These are phyloP conservation scores for Balearica regulorum DNA, from an alignment of 2,797 vertebrate species.

Conservation along the genomic window DNA sequence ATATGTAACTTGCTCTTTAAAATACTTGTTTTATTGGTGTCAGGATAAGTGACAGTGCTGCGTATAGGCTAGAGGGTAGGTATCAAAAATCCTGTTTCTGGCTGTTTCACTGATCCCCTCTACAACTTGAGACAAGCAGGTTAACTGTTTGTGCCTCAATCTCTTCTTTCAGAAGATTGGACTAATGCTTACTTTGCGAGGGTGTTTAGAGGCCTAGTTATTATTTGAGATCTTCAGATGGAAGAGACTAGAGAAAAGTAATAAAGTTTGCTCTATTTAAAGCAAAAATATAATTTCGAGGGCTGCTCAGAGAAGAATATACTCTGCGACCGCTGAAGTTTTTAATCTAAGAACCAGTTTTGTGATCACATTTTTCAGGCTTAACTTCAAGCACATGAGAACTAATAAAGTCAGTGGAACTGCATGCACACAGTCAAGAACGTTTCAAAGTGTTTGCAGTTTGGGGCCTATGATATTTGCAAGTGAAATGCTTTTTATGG, in stretches of 20 bases:
- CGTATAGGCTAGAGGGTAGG: neutral
- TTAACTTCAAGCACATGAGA: neutral
- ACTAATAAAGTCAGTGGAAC: neutral
- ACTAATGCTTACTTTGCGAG: neutral
- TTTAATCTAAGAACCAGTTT: neutral
- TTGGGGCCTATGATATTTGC: neutral
- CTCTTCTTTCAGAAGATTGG: neutral
- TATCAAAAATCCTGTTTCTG: neutral
- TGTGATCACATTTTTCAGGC: neutral
- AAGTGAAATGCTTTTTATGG: neutral
- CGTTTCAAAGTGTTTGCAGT: neutral
- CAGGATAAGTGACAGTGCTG: neutral
- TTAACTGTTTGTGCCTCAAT: neutral
- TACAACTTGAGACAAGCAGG: neutral
- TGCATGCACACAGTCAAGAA: neutral
- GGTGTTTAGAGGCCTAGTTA: neutral
- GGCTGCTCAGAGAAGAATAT: conserved; percentile 7
- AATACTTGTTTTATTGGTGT: neutral
- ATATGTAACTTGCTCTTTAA: neutral
- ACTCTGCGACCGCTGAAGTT: neutral
- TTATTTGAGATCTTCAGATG: neutral
- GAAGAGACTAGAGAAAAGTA: neutral
- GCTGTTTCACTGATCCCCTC: neutral
- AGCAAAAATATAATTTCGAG: neutral
- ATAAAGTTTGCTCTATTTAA: neutral